Evolutionary conservation across 2,888 invertebrate genomes (phyloP), one percentile per base, ranked within the genome.

Genomic region (Cerastis leucographa): DNA sequence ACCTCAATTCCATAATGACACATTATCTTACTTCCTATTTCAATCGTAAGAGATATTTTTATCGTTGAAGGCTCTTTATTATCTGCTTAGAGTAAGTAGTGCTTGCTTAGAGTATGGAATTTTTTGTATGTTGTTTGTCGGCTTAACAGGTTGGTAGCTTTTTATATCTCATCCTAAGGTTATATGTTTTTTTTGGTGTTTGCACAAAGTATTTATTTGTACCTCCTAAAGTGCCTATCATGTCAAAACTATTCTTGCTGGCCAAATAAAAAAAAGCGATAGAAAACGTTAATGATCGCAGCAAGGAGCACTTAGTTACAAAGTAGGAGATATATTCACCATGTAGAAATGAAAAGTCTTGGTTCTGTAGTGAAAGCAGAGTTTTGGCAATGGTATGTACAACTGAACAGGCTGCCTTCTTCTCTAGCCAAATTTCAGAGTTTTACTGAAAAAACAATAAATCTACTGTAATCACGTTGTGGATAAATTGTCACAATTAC

Each of bases 11-110:
- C 76, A 86, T 87, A 88, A 89, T 88, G 87, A 85, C 72, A 87
- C 83, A 89, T 85, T 89, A 91, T 91, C 88, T 87, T 77, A 91
- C 90, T 92, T 92, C 92, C 92, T 92, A 88, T 81, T 87, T 85
- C 71, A 86, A 80, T 80, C 85, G 81, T 85, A 79, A 81, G 83
- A 81, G 67, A 87, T 87, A 88, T 84, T 84, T 76, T 85, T 88
- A 84, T 78, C 59, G 66, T 84, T 84, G 89, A 89, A 89, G 89
- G 89, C 72, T 87, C 70, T 81, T 84, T 73, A 73, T 78, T 87
- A 86, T 88, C 87, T 83, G 42, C 76, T 81, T 83, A 81, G 80
- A n/a, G n/a, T n/a, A n/a, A 81, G 77, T 44, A 35, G 22, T 49
- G 42, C 71, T 49, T 68, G 51, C 74, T 44, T 68, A 68, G 74